These are phyloP conservation scores for Agrotis segetum DNA, from an alignment of 2,888 invertebrate genomes.

Conservation along the genomic window DNA sequence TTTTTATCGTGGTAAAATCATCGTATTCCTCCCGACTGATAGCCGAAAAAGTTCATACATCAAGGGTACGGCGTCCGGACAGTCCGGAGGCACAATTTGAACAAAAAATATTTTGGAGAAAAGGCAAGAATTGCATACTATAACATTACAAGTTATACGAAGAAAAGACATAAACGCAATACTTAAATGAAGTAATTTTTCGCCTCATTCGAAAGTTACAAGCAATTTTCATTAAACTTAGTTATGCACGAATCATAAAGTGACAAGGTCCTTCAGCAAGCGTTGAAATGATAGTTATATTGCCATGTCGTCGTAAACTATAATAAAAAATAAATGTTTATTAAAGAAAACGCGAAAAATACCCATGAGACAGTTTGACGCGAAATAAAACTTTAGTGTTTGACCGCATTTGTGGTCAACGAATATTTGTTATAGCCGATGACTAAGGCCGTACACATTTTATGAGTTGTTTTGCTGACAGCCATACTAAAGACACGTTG, in stretches of 20 bases:
- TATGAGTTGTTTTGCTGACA: constrained; percentile 19
- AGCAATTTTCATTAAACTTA: constrained; percentile 27
- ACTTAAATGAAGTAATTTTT: not conserved
- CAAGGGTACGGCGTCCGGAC: no score
- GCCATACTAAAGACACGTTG: not conserved
- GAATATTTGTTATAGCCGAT: constrained; percentile 60
- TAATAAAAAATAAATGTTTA: constrained; percentile 54
- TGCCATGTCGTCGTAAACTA: constrained; percentile 29
- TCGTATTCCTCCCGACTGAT: no score
- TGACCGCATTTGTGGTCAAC: constrained; percentile 61
- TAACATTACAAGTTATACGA: not conserved
- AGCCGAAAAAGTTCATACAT: no score
- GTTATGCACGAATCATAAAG: constrained; percentile 39
- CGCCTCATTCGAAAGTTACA: constrained; percentile 1
- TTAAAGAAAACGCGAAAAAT: constrained; percentile 43
- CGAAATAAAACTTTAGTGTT: constrained; percentile 54
- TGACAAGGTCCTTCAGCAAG: constrained; percentile 33
- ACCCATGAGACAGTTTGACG: constrained; percentile 32
- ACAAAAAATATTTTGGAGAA: no score
- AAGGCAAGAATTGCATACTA: not conserved
- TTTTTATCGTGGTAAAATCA: no score
- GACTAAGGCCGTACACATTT: constrained; percentile 24
- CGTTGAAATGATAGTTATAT: constrained; percentile 22
- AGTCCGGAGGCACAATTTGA: no score
- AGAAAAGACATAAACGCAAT: constrained; percentile 38